Conservation (phyloP, 2,888 invertebrate species). For the Thyatira batis region DNA sequence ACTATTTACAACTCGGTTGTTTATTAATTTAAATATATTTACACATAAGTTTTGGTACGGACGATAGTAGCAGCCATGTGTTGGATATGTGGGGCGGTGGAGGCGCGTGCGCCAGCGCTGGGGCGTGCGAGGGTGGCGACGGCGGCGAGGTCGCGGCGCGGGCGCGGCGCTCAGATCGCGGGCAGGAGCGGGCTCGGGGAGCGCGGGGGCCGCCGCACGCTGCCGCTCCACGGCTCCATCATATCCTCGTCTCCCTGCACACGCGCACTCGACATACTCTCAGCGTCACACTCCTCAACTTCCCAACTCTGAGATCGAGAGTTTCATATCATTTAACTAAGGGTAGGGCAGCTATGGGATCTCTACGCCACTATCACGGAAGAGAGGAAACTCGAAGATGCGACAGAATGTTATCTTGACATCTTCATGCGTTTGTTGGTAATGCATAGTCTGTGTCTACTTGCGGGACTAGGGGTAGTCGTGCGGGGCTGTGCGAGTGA, state of each 20-base stretch:
- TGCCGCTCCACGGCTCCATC: constrained; percentile 81
- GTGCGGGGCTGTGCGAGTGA: constrained; percentile 77
- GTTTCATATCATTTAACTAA: constrained; percentile 72
- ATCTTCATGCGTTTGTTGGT: constrained; percentile 63
- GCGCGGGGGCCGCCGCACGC: constrained; percentile 67
- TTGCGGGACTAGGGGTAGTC: constrained; percentile 39
- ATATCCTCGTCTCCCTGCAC: constrained; percentile 85
- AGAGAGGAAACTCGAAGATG: constrained; percentile 30
- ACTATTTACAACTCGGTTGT: constrained; percentile 15
- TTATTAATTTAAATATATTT: constrained; percentile 25
- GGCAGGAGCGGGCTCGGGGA: constrained; percentile 76
- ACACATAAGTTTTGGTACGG: constrained; percentile 35
- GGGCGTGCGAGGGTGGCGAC: constrained; percentile 18
- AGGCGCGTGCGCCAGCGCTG: constrained; percentile 13
- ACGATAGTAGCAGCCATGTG: constrained; percentile 38
- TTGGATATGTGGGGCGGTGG: constrained; percentile 45
- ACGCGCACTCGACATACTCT: constrained; percentile 82
- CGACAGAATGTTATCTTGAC: constrained; percentile 29
- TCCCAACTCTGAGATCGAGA: constrained; percentile 81
- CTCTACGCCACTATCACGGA: constrained; percentile 46
- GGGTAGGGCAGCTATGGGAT: constrained; percentile 55
- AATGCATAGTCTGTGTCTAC: constrained; percentile 52
- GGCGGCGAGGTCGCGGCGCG: constrained; percentile 16
- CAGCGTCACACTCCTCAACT: constrained; percentile 80
- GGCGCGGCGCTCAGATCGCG: constrained; percentile 53